phyloP scores from a whole-genome alignment of 2,888 invertebrate genomes.

The Epirrhoe tristata region DNA sequence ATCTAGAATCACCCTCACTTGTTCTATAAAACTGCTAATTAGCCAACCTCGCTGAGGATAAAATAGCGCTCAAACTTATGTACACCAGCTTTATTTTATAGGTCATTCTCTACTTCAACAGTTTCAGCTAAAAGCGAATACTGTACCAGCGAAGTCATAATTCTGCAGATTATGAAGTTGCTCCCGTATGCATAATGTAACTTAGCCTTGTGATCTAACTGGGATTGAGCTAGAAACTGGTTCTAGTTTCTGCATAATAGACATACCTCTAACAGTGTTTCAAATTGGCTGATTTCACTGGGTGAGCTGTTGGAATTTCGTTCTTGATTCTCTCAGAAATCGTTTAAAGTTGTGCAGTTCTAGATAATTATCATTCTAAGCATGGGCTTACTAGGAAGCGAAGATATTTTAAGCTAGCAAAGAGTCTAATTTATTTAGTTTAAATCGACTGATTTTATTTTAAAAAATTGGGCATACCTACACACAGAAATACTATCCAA shows the following conservation, averaged over 20 bases:
- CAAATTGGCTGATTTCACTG: conserved; percentile 20
- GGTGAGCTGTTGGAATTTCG: neutral
- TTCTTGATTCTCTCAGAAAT: neutral
- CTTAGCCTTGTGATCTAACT: conserved; percentile 30
- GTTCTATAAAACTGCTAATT: neutral
- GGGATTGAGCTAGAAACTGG: conserved; percentile 26
- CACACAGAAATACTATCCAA: too few relatives aligned
- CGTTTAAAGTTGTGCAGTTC: neutral
- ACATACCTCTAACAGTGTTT: conserved; percentile 19
- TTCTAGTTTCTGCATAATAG: conserved; percentile 25
- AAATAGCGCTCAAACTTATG: neutral
- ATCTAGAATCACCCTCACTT: neutral
- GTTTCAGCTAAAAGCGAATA: neutral
- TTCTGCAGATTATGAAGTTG: conserved; percentile 31
- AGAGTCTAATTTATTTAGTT: too few relatives aligned
- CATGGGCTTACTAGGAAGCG: neutral
- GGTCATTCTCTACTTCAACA: neutral
- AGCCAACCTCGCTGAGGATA: neutral
- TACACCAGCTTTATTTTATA: conserved; percentile 1
- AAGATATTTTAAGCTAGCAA: too few relatives aligned
- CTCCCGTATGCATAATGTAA: conserved; percentile 31
- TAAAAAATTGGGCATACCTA: too few relatives aligned
- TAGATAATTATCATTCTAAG: too few relatives aligned
- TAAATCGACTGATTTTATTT: too few relatives aligned
- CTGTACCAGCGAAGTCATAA: conserved; percentile 20